Percentiles rank a stretch among this genome's conserved stretches.
These are phyloP conservation scores for Malacoctenus gilli DNA, from an alignment of 2,797 vertebrate genomes.

Conservation along the genomic window DNA sequence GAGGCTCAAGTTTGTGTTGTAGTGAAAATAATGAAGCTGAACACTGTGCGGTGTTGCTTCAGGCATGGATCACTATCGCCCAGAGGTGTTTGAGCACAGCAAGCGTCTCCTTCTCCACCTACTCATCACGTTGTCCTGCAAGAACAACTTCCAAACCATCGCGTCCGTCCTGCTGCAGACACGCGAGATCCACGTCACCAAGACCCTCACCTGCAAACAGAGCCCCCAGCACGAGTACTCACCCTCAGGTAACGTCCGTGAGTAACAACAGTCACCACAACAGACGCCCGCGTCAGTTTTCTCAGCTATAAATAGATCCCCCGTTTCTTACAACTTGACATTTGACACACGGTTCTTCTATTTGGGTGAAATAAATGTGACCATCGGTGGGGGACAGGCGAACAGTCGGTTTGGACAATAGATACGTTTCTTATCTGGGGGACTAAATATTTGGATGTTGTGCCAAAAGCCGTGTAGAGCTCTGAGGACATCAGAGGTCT, in stretches of 20 bases:
- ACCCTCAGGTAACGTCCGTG: conserved; percentile 84
- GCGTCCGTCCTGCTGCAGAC: conserved; percentile 93
- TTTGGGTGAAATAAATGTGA: conserved; percentile 34
- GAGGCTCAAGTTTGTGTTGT: too few species aligned
- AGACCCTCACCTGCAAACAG: conserved; percentile 91
- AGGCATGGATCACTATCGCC: conserved; percentile 97
- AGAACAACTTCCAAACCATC: conserved; percentile 90
- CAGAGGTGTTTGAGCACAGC: conserved; percentile 97
- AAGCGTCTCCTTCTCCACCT: conserved; percentile 94
- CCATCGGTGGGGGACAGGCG: conserved; percentile 48
- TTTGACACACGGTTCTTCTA: conserved; percentile 34
- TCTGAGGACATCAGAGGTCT: conserved; percentile 71
- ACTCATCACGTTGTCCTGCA: conserved; percentile 91
- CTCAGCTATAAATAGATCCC: too few species aligned
- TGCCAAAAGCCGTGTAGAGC: conserved; percentile 75
- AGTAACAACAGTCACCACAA: too few species aligned
- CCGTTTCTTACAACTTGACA: conserved; percentile 28
- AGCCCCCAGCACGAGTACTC: conserved; percentile 86
- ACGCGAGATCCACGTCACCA: conserved; percentile 88
- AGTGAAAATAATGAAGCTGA: too few species aligned
- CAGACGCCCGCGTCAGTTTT: too few species aligned
- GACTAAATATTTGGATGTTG: conserved; percentile 64
- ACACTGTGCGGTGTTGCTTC: conserved; percentile 5
- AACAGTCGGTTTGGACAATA: conserved; percentile 60
- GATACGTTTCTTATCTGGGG: conserved; percentile 74